These are phyloP conservation scores for Neocloeon triangulifer DNA, from an alignment of 1,140 invertebrate species.

Conservation along the genomic window DNA sequence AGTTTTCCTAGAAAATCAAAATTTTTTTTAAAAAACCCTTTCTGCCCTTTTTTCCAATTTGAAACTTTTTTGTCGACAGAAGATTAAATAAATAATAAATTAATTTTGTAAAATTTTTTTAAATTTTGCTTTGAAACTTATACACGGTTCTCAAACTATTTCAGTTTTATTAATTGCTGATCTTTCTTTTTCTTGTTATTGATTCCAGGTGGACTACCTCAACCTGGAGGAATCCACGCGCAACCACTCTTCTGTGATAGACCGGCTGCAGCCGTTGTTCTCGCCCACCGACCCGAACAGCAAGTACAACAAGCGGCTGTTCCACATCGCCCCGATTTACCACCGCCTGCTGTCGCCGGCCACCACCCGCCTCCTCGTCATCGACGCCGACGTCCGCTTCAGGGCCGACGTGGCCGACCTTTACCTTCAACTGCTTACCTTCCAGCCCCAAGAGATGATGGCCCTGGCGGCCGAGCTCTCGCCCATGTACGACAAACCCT, in stretches of 20 bases:
- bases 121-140: too few relatives aligned
- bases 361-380: slow-evolving; percentile 3
- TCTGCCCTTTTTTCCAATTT: too few relatives aligned
- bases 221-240: not conserved
- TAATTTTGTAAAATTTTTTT: too few relatives aligned
- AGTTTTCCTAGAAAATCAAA: too few relatives aligned
- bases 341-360: slow-evolving; percentile 6
- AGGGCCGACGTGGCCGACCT: slow-evolving; percentile 2
- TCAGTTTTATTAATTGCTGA: too few relatives aligned
- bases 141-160: too few relatives aligned
- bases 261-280: not conserved
- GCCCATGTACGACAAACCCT: slow-evolving; percentile 4
- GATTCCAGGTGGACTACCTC: not conserved
- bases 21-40: too few relatives aligned
- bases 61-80: too few relatives aligned
- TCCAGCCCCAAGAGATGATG: slow-evolving; percentile 2
- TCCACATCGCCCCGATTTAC: slow-evolving; percentile 5
- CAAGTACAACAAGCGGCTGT: slow-evolving; percentile 6
- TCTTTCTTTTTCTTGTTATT: too few relatives aligned
- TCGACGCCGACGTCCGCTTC: slow-evolving; percentile 5
- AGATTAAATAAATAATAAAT: too few relatives aligned
- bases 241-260: not conserved
- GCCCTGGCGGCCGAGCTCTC: slow-evolving; percentile 4
- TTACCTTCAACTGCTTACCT: slow-evolving; percentile 3
- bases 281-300: not conserved